Percentiles rank a stretch among this genome's conserved stretches.
Evolutionary conservation across 2,113 vertebrate genomes (phyloP).

Genomic region (Condylura cristata): DNA sequence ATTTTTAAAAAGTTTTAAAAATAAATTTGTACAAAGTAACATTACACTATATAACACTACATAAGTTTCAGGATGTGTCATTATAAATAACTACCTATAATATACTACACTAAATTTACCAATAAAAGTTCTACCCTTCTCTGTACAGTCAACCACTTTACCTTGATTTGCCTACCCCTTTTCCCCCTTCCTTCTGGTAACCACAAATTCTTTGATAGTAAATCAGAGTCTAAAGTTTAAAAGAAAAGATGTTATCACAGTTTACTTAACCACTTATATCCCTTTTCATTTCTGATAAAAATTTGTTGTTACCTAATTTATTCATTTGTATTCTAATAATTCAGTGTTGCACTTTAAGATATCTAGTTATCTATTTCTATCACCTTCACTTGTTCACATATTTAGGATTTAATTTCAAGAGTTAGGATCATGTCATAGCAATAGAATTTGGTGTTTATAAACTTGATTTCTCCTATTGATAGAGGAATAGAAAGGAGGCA

Average conservation of each 20-base stretch:
- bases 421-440: neutral
- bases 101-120: no score
- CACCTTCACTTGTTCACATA: neutral
- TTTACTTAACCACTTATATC: neutral
- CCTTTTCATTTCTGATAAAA: neutral
- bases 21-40: no score
- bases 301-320: slow-evolving; percentile 7
- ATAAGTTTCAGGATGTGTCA: no score
- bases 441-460: neutral
- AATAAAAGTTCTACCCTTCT: no score
- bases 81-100: no score
- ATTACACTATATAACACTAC: no score
- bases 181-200: no score
- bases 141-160: no score
- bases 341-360: neutral
- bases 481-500: no score
- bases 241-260: neutral
- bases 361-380: neutral
- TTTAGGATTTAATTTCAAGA: neutral
- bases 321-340: neutral
- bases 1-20: neutral
- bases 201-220: no score
- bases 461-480: neutral
- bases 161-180: no score
- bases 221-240: neutral